Percentiles rank a stretch among this genome's conserved stretches.
phyloP scores from a whole-genome alignment of 2,888 invertebrate genomes.

The Baccha elongata region DNA sequence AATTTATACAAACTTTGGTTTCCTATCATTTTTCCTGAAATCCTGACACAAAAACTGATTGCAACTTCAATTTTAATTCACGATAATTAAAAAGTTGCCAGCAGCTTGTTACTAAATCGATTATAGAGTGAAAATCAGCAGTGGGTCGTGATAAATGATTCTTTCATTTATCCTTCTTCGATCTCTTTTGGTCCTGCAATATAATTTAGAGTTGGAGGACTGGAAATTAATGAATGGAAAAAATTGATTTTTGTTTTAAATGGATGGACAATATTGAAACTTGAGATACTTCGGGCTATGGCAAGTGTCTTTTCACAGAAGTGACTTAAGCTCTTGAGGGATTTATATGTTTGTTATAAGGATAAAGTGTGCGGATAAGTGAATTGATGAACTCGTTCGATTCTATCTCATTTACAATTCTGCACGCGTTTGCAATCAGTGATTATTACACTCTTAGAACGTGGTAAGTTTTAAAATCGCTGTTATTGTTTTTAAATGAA shows the following conservation, averaged over 20 bases:
- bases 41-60: constrained; percentile 1
- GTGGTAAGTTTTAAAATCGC: neutral
- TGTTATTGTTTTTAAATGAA: too few species aligned
- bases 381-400: too few species aligned
- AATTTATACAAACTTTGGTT: neutral
- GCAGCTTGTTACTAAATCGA: constrained; percentile 43
- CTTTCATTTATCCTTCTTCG: neutral
- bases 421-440: neutral
- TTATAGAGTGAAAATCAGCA: constrained; percentile 16
- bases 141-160: constrained; percentile 41
- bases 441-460: neutral
- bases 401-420: neutral
- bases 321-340: neutral
- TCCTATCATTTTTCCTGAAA: neutral
- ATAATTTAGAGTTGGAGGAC: neutral
- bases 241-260: constrained; percentile 4
- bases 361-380: too few species aligned
- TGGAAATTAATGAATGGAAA: neutral
- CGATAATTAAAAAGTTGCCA: constrained; percentile 57
- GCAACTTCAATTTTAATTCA: constrained; percentile 29
- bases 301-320: too few species aligned
- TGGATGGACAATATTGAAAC: neutral
- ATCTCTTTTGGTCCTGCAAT: too few species aligned
- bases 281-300: neutral
- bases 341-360: neutral